Conservation (phyloP, 2,888 invertebrate genomes). For the Hydrotaea cyrtoneurina region DNA sequence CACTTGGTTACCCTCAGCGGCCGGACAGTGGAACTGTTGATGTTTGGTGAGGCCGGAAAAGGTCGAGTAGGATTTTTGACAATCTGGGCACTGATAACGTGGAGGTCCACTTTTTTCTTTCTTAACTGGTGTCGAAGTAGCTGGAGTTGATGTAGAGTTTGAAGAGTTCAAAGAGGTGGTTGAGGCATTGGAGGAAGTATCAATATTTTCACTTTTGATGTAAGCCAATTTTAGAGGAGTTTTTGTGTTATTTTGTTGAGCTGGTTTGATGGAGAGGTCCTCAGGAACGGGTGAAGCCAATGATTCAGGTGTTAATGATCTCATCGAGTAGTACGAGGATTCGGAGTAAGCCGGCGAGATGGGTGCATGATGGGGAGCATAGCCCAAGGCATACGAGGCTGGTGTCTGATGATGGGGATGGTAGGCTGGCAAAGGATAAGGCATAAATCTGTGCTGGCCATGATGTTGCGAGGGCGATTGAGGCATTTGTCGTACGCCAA, state of each 20-base stretch:
- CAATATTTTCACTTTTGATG: conserved; percentile 43
- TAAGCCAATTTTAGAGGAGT: conserved; percentile 40
- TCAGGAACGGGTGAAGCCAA: conserved; percentile 79
- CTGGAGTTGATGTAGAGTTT: conserved; percentile 56
- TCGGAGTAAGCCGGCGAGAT: conserved; percentile 81
- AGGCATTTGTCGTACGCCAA: conserved; percentile 74
- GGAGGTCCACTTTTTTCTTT: conserved; percentile 81
- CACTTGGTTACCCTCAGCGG: conserved; percentile 90
- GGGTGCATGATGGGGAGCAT: conserved; percentile 75
- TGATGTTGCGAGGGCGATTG: conserved; percentile 67
- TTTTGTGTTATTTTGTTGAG: conserved; percentile 49
- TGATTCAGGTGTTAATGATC: conserved; percentile 80
- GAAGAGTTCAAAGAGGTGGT: conserved; percentile 14
- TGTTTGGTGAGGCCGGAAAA: conserved; percentile 98
- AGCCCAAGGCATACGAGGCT: conserved; percentile 66
- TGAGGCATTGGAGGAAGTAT: conserved; percentile 60
- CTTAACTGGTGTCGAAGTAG: conserved; percentile 74
- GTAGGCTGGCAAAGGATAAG: conserved; percentile 66
- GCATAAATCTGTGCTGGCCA: conserved; percentile 70
- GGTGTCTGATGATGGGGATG: conserved; percentile 66
- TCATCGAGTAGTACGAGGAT: conserved; percentile 79
- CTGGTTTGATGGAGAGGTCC: conserved; percentile 79
- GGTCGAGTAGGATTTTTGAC: conserved; percentile 97
- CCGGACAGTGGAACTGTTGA: conserved; percentile 96
- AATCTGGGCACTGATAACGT: conserved; percentile 95